phyloP scores from a whole-genome alignment of 2,797 vertebrate genomes.

The Clamator glandarius region DNA sequence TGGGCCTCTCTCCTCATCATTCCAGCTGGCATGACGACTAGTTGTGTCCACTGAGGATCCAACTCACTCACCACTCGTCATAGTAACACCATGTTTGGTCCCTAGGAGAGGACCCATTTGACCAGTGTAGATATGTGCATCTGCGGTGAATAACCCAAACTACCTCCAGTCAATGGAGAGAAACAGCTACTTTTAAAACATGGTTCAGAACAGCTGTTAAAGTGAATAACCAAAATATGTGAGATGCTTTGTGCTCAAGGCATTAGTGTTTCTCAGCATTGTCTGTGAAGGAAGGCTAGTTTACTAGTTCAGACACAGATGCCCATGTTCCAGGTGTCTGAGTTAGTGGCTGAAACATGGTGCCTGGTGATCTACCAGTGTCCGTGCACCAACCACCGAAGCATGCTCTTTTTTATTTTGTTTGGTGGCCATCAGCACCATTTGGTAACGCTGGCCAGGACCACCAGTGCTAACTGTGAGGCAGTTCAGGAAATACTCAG shows the following conservation, averaged over 20 bases:
- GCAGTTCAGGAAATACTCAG: neutral
- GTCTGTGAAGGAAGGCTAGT: neutral
- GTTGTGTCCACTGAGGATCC: fast-evolving
- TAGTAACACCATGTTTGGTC: neutral
- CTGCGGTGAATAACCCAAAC: neutral
- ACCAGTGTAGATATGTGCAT: neutral
- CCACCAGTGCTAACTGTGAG: neutral
- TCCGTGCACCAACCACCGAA: neutral
- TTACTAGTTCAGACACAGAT: neutral
- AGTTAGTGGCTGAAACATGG: neutral
- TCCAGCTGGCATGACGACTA: neutral
- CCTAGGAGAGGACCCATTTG: neutral
- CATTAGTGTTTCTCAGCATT: neutral
- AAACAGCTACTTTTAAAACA: neutral
- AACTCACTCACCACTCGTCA: neutral
- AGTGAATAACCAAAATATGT: neutral
- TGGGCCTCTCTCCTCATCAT: neutral
- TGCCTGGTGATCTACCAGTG: neutral
- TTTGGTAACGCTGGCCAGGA: neutral
- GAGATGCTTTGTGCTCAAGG: neutral
- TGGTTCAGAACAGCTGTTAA: neutral
- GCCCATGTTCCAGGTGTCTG: neutral
- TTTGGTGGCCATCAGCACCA: neutral
- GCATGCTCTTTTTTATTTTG: neutral
- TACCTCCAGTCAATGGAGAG: neutral